Evolutionary conservation across 2,113 vertebrate genomes (phyloP), one percentile per base, ranked within the genome.

Genomic region (Malurus melanocephalus): DNA sequence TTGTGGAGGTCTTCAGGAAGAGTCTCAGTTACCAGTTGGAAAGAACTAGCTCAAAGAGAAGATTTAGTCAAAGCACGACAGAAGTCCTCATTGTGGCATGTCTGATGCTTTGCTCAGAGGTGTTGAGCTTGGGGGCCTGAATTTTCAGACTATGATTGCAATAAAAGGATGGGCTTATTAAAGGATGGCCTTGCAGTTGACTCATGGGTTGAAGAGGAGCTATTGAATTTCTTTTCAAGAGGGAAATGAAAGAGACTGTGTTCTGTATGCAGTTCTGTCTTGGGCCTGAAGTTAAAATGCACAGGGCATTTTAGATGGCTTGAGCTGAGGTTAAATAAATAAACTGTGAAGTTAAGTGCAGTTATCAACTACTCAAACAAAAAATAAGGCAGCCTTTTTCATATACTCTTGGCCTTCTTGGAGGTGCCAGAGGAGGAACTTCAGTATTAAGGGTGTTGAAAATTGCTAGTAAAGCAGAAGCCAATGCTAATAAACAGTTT

Each of bases 401-500:
- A 59, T 64, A 28, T 48, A 75, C n/a, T 69, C 55, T 87, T 90
- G 76, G 79, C 57, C 72, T 93, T 75, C 86, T 87, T 28, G 38
- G 74, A 90, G 71, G 60, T 92, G 87, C 80, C 67, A 59, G 82
- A 93, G 85, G 82, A 96, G 75, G 88, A 94, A 82, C 93, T 94
- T 94, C 68, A 85, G 90, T 72, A 90, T 94, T 92, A 86, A 84
- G 78, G 73, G 86, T 85, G 92, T 93, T 96, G 94, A 96, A 96
- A 96, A 95, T 85, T 94, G 85, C 93, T 96, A 80, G 51, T 91
- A 94, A 96, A 83, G 79, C 82, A 87, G 82, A 96, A 96, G 96
- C 96, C 97, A 97, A 96, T 84, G 93, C 88, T 96, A 97, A 96
- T 95, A 96, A 97, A 97, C 84, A 95, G 84, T 71, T 86, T 90